A percentile compares a stretch with the other conserved stretches of the same genome.
Conservation (phyloP, 2,113 vertebrate species). For the Tetrax tetrax region DNA sequence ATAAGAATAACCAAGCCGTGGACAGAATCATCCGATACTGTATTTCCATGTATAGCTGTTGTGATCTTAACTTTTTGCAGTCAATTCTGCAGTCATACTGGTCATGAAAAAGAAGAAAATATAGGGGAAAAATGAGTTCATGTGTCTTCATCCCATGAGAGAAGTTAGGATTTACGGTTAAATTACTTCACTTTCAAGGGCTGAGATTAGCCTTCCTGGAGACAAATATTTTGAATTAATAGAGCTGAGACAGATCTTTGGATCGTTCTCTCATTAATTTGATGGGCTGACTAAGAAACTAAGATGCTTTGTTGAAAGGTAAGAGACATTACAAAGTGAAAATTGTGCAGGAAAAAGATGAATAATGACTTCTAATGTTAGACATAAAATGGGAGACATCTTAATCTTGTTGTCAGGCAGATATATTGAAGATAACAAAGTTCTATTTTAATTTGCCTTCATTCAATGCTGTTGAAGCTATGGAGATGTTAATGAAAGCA, state of each 20-base stretch:
- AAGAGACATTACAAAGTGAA: not conserved
- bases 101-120: not conserved
- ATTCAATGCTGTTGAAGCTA: not conserved
- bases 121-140: not conserved
- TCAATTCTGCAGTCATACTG: not conserved
- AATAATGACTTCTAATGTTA: not conserved
- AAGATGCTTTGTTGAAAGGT: not conserved
- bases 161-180: not conserved
- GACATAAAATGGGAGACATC: not conserved
- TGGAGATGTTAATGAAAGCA: not conserved
- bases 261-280: not conserved
- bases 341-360: not conserved
- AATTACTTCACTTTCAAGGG: not conserved
- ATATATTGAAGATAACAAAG: not conserved
- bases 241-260: not conserved
- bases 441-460: not conserved
- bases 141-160: not conserved
- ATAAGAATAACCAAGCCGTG: not conserved
- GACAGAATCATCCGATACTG: not conserved
- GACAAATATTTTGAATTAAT: not conserved
- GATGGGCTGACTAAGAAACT: not conserved
- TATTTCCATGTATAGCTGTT: not conserved
- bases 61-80: not conserved
- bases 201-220: not conserved
- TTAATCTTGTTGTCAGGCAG: not conserved